Conservation (phyloP, 2,888 invertebrate genomes). For the Metopia argyrocephala region DNA sequence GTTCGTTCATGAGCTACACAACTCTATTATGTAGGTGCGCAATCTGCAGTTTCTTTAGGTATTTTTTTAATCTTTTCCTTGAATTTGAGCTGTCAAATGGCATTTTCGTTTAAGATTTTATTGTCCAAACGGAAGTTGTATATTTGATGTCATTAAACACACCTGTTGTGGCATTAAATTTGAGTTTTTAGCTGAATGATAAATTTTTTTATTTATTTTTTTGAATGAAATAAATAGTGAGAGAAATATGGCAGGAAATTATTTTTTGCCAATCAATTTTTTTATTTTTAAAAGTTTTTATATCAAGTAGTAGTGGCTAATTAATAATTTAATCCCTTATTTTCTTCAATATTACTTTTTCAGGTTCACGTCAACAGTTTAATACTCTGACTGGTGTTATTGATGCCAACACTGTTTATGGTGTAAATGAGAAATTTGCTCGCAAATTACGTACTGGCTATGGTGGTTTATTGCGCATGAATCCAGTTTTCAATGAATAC, state of each 20-base stretch:
- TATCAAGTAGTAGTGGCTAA: too few species aligned
- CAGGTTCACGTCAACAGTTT: conserved; percentile 90
- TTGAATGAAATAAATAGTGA: too few species aligned
- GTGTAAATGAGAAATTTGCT: conserved; percentile 89
- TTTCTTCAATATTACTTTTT: conserved; percentile 17
- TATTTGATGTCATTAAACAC: neutral
- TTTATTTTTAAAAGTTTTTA: neutral
- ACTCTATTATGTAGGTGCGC: neutral
- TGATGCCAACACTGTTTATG: conserved; percentile 94
- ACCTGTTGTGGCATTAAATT: neutral
- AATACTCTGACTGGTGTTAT: conserved; percentile 92
- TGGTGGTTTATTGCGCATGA: conserved; percentile 91
- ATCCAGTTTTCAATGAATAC: conserved; percentile 91
- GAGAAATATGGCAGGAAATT: too few species aligned
- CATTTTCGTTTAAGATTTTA: neutral
- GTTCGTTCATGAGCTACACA: too few species aligned
- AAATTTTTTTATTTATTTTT: too few species aligned
- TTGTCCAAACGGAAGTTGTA: conserved; percentile 6
- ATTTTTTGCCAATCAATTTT: too few species aligned
- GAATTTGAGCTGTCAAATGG: neutral
- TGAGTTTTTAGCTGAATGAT: neutral
- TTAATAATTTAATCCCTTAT: neutral
- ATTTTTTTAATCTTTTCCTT: neutral
- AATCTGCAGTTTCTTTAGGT: neutral
- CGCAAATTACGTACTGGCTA: conserved; percentile 90